Base-by-base conservation (phyloP, 2,113 vertebrate species). In the Callipepla californica region DNA sequence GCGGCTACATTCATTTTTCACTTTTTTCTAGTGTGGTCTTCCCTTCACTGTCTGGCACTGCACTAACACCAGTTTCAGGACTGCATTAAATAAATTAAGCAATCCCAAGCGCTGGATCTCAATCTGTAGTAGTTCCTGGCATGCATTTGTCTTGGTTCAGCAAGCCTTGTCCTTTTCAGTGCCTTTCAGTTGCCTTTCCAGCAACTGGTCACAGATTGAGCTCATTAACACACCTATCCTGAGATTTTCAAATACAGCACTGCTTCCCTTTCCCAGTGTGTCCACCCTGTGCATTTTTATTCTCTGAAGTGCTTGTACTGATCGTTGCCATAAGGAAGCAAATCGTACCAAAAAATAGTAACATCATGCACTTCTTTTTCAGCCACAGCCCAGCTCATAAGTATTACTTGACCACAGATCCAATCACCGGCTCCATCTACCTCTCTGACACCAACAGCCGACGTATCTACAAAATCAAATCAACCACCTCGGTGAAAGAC, bases 351-450 rank as follows among this genome's bases (percentile, higher is more conserved):
- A 82, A 80, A 81, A 75, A 61, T 87, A 63, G 68, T 84, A 20
- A 57, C 55, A 1, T 38, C 66, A 0, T 94, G 30, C 78, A 82
- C 90, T 97, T 97, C 75, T 95, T 92, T 97, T 97, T 58, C 96
- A 99, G 99, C 96, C 99, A 98, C 97, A 99, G 98, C 89, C 99
- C 99, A 2, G 98, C 99, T 22, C 99, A 99, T 84, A 99, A 99
- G 87, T 99, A 99, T 98, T 99, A 99, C 97, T 97, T 99, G 98
- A 97, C 99, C 68, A 98, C 98, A 67, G 99, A 99, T 96, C 98
- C 99, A 0, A 98, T 99, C 96, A 98, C 98, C 0, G 98, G 98
- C 53, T 98, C 98, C 9, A 98, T 99, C 92, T 99, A 99, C 97
- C 98, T 99, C 36, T 99, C 99, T 0, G 99, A 99, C 96, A 99